Conservation (phyloP, 2,888 invertebrate genomes). For the Thyatira batis region DNA sequence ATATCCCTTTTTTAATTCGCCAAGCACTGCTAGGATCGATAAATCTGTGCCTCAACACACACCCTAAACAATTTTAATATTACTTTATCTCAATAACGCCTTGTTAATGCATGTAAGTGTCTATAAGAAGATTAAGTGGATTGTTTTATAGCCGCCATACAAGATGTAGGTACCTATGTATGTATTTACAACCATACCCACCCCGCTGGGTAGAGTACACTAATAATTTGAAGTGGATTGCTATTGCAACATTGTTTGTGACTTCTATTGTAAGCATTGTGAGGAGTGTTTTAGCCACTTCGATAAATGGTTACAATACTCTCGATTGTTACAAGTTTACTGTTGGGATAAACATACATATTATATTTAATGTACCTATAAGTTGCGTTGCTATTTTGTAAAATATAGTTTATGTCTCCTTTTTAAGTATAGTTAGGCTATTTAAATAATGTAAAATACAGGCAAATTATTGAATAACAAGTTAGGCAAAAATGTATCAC, state of each 20-base stretch:
- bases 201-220: conserved; percentile 29
- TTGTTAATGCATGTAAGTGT: conserved; percentile 13
- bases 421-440: no score
- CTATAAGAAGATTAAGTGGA: conserved; percentile 30
- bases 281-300: conserved; percentile 15
- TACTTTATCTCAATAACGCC: conserved; percentile 27
- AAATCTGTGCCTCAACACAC: conserved; percentile 18
- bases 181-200: conserved; percentile 26
- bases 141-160: conserved; percentile 29
- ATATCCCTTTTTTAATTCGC: background rate
- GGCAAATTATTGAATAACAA: no score
- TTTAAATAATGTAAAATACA: no score
- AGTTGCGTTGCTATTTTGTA: no score
- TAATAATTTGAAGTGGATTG: conserved; percentile 49
- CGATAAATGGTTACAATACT: conserved; percentile 26
- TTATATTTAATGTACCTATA: background rate
- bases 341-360: background rate
- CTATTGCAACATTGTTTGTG: conserved; percentile 41
- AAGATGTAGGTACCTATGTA: conserved; percentile 12
- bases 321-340: conserved; percentile 17
- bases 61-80: conserved; percentile 15
- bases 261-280: conserved; percentile 24
- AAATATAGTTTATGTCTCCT: no score
- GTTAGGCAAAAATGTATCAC: no score
- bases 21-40: background rate